Base-by-base conservation (phyloP, 2,113 vertebrate species). In the Labeo rohita region DNA sequence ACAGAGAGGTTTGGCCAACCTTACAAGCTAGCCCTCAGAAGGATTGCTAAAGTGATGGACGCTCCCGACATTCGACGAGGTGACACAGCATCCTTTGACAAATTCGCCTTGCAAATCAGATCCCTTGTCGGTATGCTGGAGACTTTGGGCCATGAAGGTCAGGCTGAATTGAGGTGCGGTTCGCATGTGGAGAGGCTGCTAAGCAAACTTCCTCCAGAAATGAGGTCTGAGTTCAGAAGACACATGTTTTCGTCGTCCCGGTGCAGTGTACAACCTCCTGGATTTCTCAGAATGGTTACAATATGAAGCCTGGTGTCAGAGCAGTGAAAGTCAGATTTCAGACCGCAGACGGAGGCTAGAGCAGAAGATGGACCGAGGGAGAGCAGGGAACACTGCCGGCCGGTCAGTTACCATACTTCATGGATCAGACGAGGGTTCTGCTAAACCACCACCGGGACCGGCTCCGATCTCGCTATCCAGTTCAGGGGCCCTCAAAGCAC, bases 71-170 rank as follows among this genome's bases (percentile, higher is more conserved):
- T 76, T 34, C 49, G 13, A 34, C 0, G 47, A 52, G 74, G 47
- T 12, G 84, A 86, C 8, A 70, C 75, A 28, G 50, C 18, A 36
- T 3, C 76, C 43, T 72, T 86, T 72, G 63, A 80, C 18, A 79
- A 68, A 21, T 86, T 86, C 12, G 63, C 63, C 3, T 28, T 73
- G 7, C 76, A 85, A 45, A 52, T 85, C 4, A 39, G 59, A 47
- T 34, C 66, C 61, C 61, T 85, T 21, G 84, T 79, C 4, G 50
- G 65, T 16, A 86, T 39, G 77, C 50, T 61, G 12, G 70, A 59
- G 77, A 80, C 77, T 6, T 23, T 86, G 18, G 85, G 85, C 65
- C 56, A 39, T 78, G 84, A 79, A 13, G 84, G 84, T 7, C 59
- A 85, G 21, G 74, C 49, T 2, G 74, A 78, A 15, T 21, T 85